Percentiles rank a stretch among this genome's conserved stretches.
Evolutionary conservation across 2,888 invertebrate species (phyloP).

Genomic region (Cepaea hortensis): DNA sequence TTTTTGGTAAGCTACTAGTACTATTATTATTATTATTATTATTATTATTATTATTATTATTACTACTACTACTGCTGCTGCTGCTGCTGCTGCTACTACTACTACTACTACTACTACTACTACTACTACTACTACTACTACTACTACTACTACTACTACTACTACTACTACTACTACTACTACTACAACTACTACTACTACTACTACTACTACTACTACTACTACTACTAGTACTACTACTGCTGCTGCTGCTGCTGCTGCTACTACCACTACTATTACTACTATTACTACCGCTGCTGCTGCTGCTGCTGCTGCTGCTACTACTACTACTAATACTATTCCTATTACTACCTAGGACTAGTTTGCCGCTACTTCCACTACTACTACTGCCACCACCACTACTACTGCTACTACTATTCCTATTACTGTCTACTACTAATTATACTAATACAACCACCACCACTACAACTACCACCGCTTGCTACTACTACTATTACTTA

Average conservation of each 20-base stretch:
- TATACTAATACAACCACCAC: neutral
- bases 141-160: constrained; percentile 78
- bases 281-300: no score
- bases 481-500: neutral
- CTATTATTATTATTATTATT: neutral
- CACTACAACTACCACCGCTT: neutral
- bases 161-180: constrained; percentile 57
- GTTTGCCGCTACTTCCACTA: no score
- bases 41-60: neutral
- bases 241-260: neutral
- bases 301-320: no score
- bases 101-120: neutral
- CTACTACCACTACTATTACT: neutral
- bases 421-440: neutral
- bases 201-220: constrained; percentile 2
- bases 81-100: neutral
- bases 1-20: neutral
- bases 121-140: neutral
- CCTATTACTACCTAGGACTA: no score
- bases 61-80: neutral
- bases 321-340: no score
- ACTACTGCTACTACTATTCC: neutral
- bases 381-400: no score
- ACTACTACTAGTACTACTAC: neutral
- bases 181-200: neutral